These are phyloP conservation scores for Griposia aprilina DNA, from an alignment of 2,888 invertebrate species.

Conservation along the genomic window DNA sequence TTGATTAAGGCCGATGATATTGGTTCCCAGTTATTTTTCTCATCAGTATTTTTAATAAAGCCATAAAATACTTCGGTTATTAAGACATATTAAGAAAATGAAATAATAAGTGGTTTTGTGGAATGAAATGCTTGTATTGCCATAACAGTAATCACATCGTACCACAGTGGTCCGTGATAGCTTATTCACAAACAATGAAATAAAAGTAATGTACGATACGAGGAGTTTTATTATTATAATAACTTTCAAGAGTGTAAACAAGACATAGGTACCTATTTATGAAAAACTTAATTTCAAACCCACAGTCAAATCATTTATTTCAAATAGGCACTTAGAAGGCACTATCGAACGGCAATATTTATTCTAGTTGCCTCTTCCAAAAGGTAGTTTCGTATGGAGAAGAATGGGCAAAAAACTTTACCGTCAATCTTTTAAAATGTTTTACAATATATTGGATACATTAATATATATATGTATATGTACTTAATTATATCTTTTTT, in stretches of 20 bases:
- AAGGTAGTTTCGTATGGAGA: too few species aligned
- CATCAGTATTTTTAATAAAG: conserved; percentile 17
- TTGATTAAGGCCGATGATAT: neutral
- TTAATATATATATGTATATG: too few species aligned
- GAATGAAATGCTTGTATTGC: conserved; percentile 33
- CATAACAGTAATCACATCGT: conserved; percentile 34
- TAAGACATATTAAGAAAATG: conserved; percentile 43
- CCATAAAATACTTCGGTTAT: conserved; percentile 26
- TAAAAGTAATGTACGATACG: conserved; percentile 20
- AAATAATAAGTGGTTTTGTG: conserved; percentile 45
- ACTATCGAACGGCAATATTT: too few species aligned
- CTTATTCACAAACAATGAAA: conserved; percentile 14
- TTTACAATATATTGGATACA: too few species aligned
- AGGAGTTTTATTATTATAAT: conserved; percentile 2
- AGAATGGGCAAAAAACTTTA: too few species aligned
- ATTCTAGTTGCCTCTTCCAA: too few species aligned
- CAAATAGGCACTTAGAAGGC: too few species aligned
- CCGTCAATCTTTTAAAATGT: too few species aligned
- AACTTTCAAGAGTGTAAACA: conserved; percentile 35
- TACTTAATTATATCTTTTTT: neutral
- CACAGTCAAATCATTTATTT: too few species aligned
- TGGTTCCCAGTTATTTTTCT: conserved; percentile 4
- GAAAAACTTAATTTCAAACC: neutral
- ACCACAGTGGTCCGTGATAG: conserved; percentile 32
- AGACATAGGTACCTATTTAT: neutral